Conservation (phyloP, 2,888 invertebrate species). For the Salticus scenicus region DNA sequence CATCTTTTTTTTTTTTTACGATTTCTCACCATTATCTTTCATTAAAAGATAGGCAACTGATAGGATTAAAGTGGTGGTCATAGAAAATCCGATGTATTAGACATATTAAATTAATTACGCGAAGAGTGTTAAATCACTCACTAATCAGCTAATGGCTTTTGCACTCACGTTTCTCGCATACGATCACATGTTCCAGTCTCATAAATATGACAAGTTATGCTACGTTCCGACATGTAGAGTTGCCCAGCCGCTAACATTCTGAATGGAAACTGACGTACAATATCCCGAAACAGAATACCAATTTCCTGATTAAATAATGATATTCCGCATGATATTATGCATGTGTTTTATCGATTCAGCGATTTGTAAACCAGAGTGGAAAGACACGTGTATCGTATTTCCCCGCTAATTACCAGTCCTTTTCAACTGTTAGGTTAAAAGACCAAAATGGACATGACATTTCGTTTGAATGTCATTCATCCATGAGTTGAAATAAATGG, state of each 20-base stretch:
- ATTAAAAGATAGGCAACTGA: no score
- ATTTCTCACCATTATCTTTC: no score
- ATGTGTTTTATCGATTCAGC: neutral
- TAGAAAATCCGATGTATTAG: no score
- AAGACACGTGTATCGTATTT: no score
- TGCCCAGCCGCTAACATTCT: neutral
- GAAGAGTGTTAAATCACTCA: neutral
- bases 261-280: neutral
- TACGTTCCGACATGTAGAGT: neutral
- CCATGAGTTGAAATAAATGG: no score
- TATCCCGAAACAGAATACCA: neutral
- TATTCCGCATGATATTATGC: neutral
- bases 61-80: no score
- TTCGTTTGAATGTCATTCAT: no score
- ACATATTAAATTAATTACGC: no score
- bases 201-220: neutral
- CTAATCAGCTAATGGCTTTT: neutral
- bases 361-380: neutral
- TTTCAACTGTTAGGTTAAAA: no score
- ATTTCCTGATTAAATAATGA: slow-evolving; percentile 7
- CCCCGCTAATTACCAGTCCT: no score
- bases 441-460: no score
- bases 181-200: slow-evolving; percentile 3
- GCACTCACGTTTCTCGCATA: neutral
- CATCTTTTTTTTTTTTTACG: no score